Evolutionary conservation across 1,140 invertebrate genomes (phyloP), one percentile per base, ranked within the genome.

Genomic region (Drosophila repleta): DNA sequence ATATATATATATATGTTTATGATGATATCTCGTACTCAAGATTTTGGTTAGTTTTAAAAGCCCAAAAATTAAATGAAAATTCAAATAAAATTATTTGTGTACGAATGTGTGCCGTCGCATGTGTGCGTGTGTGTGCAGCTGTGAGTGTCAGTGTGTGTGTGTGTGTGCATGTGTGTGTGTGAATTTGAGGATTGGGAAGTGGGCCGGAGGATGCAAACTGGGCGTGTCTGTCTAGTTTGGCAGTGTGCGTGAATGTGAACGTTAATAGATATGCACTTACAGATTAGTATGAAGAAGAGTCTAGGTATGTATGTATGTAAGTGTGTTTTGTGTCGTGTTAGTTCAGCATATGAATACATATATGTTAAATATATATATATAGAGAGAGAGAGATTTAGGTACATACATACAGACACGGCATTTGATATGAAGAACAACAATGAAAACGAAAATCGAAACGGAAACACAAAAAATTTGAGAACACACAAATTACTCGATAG

Each of bases 351-450:
- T 39, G 35, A 37, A 39, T 53, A 37, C 20, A 39, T 55, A 55
- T 41, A 41, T n/a, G 11, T 13, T 11, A n/a, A n/a, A 35, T 35
- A 35, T 35, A 35, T 35, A 35, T 2, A 35, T 11, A 35, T 15
- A 41, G 15, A 2, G 13, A 15, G 0, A 41, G 39, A 39, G 26
- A 29, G 26, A 29, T 3, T 35, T 24, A 29, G 55, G n/a, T 43
- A 57, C 55, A 57, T 43, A 57, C 55, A 57, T 29, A 57, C 55
- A 57, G 29, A 57, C 39, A 57, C 55, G 39, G 55, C 55, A 57
- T 11, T 57, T 57, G 39, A 57, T 43, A 29, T 57, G 39, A 57
- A 32, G 20, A 48, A 46, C 49, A 64, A 64, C 61, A 64, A 35
- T 45, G 45, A 20, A 29, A 52, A 45, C 43, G 53, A 64, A 56